Evolutionary conservation across 23 tunicate genomes (phyloP).

Genomic region (Aplidium turbinatum): DNA sequence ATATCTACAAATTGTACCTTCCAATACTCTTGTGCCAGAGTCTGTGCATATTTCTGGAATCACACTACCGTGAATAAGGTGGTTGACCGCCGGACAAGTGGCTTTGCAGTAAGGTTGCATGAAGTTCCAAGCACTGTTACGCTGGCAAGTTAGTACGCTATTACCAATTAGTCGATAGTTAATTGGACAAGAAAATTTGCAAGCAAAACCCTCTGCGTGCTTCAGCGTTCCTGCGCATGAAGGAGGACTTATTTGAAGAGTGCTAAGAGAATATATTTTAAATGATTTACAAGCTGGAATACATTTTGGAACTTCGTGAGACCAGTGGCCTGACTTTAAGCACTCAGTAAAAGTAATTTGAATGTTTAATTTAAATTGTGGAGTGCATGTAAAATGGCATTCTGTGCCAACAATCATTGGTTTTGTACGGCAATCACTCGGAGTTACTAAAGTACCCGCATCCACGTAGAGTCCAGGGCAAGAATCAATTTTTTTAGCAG

Average conservation of each 20-base stretch:
- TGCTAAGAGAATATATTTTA: background rate
- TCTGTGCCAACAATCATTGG: slow-evolving; percentile 30
- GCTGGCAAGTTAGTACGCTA: slow-evolving; percentile 37
- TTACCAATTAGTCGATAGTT: slow-evolving; percentile 21
- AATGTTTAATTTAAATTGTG: background rate
- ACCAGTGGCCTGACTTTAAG: slow-evolving; percentile 60
- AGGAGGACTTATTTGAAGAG: slow-evolving; percentile 22
- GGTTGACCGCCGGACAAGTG: slow-evolving; percentile 40
- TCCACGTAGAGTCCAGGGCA: slow-evolving; percentile 29
- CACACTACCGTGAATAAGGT: slow-evolving; percentile 40
- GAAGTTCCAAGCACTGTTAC: slow-evolving; percentile 50
- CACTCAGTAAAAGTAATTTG: slow-evolving; percentile 10
- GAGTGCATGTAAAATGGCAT: slow-evolving; percentile 50
- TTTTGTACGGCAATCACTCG: slow-evolving; percentile 13
- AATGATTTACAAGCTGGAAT: slow-evolving; percentile 39
- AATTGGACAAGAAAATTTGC: slow-evolving; percentile 47
- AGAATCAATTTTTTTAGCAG: slow-evolving; percentile 24
- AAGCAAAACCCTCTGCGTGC: slow-evolving; percentile 36
- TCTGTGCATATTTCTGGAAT: slow-evolving; percentile 41
- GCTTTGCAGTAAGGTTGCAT: slow-evolving; percentile 34
- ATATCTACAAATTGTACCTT: slow-evolving; percentile 44
- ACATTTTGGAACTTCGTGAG: slow-evolving; percentile 30
- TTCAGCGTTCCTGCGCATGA: slow-evolving; percentile 7
- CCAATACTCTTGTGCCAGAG: background rate
- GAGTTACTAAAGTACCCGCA: background rate